Evolutionary conservation across 2,797 vertebrate species (phyloP), one percentile per base, ranked within the genome.

Genomic region (Chelonia mydas): DNA sequence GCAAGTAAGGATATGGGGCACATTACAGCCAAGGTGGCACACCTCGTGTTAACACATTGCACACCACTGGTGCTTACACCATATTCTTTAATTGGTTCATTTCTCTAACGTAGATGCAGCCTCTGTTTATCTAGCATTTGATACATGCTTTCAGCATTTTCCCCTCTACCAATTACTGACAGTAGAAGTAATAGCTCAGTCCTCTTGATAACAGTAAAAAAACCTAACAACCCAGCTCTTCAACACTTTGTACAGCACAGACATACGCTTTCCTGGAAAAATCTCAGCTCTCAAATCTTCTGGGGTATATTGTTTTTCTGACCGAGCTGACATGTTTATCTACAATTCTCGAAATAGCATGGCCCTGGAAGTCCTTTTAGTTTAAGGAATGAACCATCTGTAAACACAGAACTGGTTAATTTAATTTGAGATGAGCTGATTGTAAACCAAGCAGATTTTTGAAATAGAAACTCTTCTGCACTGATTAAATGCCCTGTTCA

Each of bases 21-120:
- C 72, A 19, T 45, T 6, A 54, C 81, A 59, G 21, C 17, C 21
- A n/a, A 84, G 87, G 5, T 4, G 41, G 54, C 59, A 47, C n/a
- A 65, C 41, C n/a, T 4, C 82, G 33, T 2, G 53, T 37, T 25
- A 11, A 54, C 74, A 49, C 11, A 1, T 37, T 13, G 72, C 83
- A 81, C 10, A 37, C 16, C 1, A 1, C 28, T 21, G 27, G 47
- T 51, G n/a, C 16, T 79, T 21, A 5, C 3, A 12, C 15, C 3
- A 19, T 16, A 6, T 28, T 41, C 25, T 7, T 45, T 25, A 77
- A 3, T 37, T 19, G 7, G 3, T 16, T 0, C 0, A n/a, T 27
- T 55, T 81, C 33, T 57, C 45, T n/a, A 7, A 28, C 0, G 3
- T 23, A 1, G 11, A 31, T 72, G 49, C 28, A 92, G n/a, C 49